Conservation (phyloP, 2,888 invertebrate genomes). For the Metalampra italica region DNA sequence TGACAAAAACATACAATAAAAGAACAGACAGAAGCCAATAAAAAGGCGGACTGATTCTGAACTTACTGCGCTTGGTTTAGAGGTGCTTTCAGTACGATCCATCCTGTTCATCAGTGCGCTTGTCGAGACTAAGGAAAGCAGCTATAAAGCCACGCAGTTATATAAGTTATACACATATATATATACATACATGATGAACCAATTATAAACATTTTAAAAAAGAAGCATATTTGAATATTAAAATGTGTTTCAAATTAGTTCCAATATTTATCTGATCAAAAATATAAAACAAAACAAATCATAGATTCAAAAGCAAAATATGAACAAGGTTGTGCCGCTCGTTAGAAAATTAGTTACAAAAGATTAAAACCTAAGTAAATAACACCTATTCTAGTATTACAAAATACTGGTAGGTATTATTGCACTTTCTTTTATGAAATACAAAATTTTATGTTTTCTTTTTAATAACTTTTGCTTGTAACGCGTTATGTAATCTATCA, state of each 20-base stretch:
- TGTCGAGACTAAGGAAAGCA: conserved; percentile 61
- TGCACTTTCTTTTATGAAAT: no score
- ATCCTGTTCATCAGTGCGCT: conserved; percentile 45
- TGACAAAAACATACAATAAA: no score
- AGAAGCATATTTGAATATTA: background rate
- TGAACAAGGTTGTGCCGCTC: conserved; percentile 16
- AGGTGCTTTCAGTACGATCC: conserved; percentile 31
- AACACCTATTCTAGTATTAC: no score
- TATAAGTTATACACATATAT: conserved; percentile 40
- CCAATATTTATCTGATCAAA: background rate
- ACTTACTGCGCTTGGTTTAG: conserved; percentile 60
- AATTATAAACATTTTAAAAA: conserved; percentile 20
- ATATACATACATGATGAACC: conserved; percentile 22
- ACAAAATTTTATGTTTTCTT: no score
- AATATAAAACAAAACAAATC: background rate
- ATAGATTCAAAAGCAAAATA: conserved; percentile 10
- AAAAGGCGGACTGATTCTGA: background rate
- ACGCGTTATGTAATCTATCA: no score
- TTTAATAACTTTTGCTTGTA: no score
- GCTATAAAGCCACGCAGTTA: conserved; percentile 52
- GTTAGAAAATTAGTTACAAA: conserved; percentile 13
- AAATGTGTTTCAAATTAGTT: background rate
- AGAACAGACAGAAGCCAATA: background rate
- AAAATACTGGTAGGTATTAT: no score
- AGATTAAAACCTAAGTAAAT: background rate